Conservation (phyloP, 2,888 invertebrate genomes). For the Tetranychus truncatus region DNA sequence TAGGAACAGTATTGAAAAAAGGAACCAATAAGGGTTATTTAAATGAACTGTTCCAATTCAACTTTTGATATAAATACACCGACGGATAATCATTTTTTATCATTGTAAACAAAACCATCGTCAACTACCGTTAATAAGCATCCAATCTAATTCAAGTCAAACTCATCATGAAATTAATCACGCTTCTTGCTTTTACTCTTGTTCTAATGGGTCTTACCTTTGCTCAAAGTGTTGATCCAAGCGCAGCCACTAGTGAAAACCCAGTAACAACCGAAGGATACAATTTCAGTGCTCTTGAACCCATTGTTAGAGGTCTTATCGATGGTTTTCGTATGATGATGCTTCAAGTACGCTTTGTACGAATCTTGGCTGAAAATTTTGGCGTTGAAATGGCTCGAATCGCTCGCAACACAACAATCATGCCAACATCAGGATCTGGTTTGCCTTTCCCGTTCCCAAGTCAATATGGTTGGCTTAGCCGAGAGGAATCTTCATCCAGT, state of each 20-base stretch:
- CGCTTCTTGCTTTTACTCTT: neutral
- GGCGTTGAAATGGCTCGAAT: constrained; percentile 5
- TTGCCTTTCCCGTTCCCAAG: neutral
- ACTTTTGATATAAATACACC: neutral
- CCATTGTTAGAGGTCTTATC: neutral
- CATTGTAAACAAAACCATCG: neutral
- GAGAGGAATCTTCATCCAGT: neutral
- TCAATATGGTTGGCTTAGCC: neutral
- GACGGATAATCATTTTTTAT: neutral
- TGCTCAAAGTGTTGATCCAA: neutral
- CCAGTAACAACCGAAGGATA: neutral
- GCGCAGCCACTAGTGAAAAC: neutral
- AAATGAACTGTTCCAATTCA: neutral
- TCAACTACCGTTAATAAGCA: neutral
- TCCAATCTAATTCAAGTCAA: neutral
- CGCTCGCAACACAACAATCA: neutral
- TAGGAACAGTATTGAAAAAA: neutral
- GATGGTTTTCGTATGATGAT: neutral
- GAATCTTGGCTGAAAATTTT: neutral
- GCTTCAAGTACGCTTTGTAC: neutral
- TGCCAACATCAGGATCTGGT: neutral
- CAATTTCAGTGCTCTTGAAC: neutral
- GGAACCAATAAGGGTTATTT: neutral
- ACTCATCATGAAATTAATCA: neutral
- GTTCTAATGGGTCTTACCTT: neutral